A percentile compares a stretch with the other conserved stretches of the same genome.
Evolutionary conservation across 30 jellyfish, hydroid and myxozoan species (phyloP).

Genomic region (Mastigias papua): DNA sequence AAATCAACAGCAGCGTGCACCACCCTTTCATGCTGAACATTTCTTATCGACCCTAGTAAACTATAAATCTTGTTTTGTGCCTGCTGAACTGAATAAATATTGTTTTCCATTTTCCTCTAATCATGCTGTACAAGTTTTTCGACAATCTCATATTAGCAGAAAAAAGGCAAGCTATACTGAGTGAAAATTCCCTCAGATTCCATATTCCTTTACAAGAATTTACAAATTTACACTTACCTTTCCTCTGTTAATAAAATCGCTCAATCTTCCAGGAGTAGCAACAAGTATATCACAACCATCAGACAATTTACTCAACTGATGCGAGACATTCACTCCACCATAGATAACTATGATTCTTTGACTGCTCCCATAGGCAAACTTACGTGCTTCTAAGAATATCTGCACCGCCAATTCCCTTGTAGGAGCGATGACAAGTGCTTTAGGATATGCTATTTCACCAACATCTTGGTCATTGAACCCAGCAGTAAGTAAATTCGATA

Average conservation of each 20-base stretch:
- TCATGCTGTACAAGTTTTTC: no score
- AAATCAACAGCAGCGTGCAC: no score
- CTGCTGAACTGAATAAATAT: no score
- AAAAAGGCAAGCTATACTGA: background rate
- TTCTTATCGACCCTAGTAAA: no score
- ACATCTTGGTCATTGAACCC: constrained; percentile 52
- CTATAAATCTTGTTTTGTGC: no score
- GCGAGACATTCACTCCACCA: constrained; percentile 94
- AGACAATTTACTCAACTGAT: constrained; percentile 80
- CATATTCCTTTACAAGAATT: background rate
- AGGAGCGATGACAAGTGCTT: constrained; percentile 86
- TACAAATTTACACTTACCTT: constrained; percentile 65
- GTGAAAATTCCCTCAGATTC: background rate
- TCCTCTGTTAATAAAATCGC: constrained; percentile 82
- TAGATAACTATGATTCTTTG: constrained; percentile 85
- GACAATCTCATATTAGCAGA: background rate
- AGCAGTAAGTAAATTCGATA: constrained; percentile 53
- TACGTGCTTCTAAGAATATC: constrained; percentile 86
- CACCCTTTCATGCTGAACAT: no score
- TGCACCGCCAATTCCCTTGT: constrained; percentile 94
- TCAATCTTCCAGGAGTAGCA: constrained; percentile 96
- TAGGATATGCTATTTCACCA: constrained; percentile 83
- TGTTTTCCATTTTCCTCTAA: no score
- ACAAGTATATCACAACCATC: constrained; percentile 90
- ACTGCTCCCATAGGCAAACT: constrained; percentile 78